Conservation (phyloP, 2,797 vertebrate genomes). For the Anas flavirostris region DNA sequence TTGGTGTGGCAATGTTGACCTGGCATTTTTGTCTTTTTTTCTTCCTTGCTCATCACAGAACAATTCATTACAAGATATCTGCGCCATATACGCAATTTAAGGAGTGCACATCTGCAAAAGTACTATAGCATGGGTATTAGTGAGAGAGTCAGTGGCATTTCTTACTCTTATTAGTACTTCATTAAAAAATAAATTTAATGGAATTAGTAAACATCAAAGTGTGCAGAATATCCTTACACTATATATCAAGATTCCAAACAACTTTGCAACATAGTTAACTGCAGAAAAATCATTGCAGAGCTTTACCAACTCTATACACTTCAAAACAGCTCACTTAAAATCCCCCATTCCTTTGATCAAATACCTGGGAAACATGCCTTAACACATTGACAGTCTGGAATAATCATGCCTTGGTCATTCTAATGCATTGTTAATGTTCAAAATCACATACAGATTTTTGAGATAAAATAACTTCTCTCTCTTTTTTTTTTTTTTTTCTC, state of each 20-base stretch:
- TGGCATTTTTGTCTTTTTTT: background rate
- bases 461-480: background rate
- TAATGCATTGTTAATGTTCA: conserved; percentile 36
- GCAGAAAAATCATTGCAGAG: conserved; percentile 27
- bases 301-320: conserved; percentile 40
- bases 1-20: background rate
- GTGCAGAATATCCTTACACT: conserved; percentile 28
- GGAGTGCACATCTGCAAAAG: conserved; percentile 8
- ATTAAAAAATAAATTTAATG: conserved; percentile 34
- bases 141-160: background rate
- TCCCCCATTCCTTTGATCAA: conserved; percentile 64
- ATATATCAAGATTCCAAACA: conserved; percentile 60
- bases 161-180: conserved; percentile 51
- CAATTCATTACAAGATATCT: background rate
- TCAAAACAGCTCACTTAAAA: conserved; percentile 65
- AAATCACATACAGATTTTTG: conserved; percentile 69
- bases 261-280: conserved; percentile 47
- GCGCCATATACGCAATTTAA: background rate
- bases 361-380: conserved; percentile 58
- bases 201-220: conserved; percentile 69
- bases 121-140: background rate
- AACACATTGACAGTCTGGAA: conserved; percentile 57
- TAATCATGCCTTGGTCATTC: conserved; percentile 45
- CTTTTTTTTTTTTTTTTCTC: background rate
- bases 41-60: background rate